These are phyloP conservation scores for Eciton burchellii DNA, from an alignment of 1,140 invertebrate species.

Conservation along the genomic window DNA sequence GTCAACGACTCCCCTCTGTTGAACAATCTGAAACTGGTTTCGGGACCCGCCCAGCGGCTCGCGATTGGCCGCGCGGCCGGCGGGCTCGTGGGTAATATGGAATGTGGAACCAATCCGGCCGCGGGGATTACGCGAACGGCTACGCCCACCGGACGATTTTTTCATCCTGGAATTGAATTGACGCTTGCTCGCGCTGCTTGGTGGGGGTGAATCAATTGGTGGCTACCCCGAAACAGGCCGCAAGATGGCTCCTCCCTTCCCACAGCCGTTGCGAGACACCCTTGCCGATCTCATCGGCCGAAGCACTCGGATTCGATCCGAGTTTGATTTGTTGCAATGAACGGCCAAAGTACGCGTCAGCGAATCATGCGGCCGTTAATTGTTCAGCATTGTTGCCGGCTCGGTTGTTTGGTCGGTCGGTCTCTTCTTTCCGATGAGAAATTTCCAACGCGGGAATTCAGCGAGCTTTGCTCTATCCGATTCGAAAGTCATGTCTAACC, in stretches of 20 bases:
- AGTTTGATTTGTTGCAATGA: conserved; percentile 50
- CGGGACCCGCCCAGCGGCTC: conserved; percentile 77
- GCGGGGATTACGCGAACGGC: conserved; percentile 69
- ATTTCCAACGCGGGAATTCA: neutral
- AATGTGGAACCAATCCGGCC: conserved; percentile 74
- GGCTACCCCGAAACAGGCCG: conserved; percentile 82
- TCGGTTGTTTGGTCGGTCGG: neutral
- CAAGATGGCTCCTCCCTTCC: conserved; percentile 85
- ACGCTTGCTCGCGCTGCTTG: conserved; percentile 75
- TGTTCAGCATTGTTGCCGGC: conserved; percentile 10
- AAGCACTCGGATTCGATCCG: conserved; percentile 55
- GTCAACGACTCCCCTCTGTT: conserved; percentile 80
- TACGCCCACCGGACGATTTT: conserved; percentile 76
- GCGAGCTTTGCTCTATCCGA: neutral
- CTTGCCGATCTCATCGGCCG: conserved; percentile 67
- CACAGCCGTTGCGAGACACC: conserved; percentile 76
- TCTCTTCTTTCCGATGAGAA: neutral
- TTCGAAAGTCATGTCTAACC: neutral
- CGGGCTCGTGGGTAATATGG: conserved; percentile 63
- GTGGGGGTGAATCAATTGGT: conserved; percentile 85
- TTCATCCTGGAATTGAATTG: conserved; percentile 82
- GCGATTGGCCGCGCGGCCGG: conserved; percentile 55
- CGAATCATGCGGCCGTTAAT: conserved; percentile 37
- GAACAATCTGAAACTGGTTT: conserved; percentile 79
- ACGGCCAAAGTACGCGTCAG: conserved; percentile 50